These are phyloP conservation scores for Xiphophorus couchianus DNA, from an alignment of 2,113 vertebrate species.

Conservation along the genomic window DNA sequence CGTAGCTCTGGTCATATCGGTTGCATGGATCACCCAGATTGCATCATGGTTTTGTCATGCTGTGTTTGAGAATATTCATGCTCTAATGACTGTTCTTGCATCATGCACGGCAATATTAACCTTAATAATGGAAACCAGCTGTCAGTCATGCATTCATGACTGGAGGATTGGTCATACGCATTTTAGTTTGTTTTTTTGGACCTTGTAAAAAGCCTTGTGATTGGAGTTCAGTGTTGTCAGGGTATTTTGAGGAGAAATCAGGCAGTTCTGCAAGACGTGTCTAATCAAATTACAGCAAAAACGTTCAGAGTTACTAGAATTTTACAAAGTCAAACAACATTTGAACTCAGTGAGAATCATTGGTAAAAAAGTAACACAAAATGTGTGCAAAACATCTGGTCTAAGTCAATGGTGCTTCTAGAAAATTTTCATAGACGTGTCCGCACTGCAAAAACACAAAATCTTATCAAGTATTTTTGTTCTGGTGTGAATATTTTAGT, in stretches of 20 bases:
- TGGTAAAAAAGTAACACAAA: neutral
- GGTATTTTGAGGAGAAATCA: neutral
- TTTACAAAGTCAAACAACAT: neutral
- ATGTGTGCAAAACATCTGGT: neutral
- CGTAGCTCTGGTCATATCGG: constrained; percentile 58
- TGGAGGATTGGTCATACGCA: neutral
- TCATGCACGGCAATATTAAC: constrained; percentile 11
- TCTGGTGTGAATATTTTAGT: too few species aligned
- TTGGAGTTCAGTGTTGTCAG: neutral
- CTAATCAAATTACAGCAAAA: neutral
- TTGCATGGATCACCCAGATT: constrained; percentile 46
- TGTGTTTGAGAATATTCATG: constrained; percentile 28
- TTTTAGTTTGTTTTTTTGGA: neutral
- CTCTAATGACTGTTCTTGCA: constrained; percentile 25
- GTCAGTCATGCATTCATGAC: neutral
- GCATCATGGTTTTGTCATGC: constrained; percentile 32
- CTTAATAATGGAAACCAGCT: constrained; percentile 3
- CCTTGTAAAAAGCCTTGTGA: neutral
- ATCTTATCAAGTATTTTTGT: too few species aligned
- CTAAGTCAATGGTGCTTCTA: too few species aligned
- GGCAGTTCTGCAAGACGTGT: neutral
- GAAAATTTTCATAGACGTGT: too few species aligned
- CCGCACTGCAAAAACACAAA: too few species aligned
- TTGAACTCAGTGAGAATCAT: too few species aligned
- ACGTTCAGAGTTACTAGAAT: neutral